Percentiles rank a stretch among this genome's conserved stretches.
These are phyloP conservation scores for Pocota personata DNA, from an alignment of 2,888 invertebrate genomes.

Conservation along the genomic window DNA sequence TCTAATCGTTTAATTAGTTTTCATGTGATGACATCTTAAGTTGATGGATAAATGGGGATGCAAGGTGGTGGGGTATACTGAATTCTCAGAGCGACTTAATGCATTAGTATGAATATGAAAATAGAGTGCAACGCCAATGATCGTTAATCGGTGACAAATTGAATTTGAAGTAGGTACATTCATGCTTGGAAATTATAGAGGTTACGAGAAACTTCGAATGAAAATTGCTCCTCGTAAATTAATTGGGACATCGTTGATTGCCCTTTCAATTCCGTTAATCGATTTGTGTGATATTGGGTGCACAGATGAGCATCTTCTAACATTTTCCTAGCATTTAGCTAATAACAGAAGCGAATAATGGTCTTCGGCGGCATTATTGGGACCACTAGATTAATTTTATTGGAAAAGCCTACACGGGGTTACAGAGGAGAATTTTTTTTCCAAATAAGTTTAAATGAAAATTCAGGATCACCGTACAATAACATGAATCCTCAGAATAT, in stretches of 20 bases:
- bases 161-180: constrained; percentile 40
- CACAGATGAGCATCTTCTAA: neutral
- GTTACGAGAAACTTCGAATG: neutral
- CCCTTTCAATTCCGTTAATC: neutral
- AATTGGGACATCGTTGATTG: neutral
- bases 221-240: neutral
- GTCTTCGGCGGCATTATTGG: too few relatives aligned
- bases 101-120: constrained; percentile 17
- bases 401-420: too few relatives aligned
- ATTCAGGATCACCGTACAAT: too few relatives aligned
- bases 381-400: too few relatives aligned
- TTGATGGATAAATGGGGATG: neutral
- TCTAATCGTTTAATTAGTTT: constrained; percentile 72
- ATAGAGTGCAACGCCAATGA: constrained; percentile 32
- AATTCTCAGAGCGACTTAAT: neutral
- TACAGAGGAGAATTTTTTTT: too few relatives aligned
- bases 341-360: too few relatives aligned
- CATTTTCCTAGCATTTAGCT: too few relatives aligned
- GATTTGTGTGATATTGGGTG: neutral
- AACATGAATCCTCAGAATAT: too few relatives aligned
- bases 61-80: neutral
- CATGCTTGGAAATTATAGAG: constrained; percentile 1
- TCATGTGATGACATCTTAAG: constrained; percentile 68
- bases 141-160: constrained; percentile 40
- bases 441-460: too few relatives aligned